Percentiles rank a stretch among this genome's conserved stretches.
Conservation (phyloP, 2,888 invertebrate genomes). For the Eutolmus rufibarbis region DNA sequence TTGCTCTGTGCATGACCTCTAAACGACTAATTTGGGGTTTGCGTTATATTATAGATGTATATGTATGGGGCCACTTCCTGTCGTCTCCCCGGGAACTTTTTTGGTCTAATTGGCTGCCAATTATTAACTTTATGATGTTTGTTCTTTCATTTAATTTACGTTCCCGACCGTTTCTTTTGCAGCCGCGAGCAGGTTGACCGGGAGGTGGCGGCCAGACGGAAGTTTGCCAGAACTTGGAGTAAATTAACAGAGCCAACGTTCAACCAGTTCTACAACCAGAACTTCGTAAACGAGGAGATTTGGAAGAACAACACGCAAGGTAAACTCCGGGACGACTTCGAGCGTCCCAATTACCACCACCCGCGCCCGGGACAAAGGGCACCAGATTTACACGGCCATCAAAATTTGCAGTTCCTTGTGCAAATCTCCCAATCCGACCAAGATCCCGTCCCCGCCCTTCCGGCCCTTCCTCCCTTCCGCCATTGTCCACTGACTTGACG, state of each 20-base stretch:
- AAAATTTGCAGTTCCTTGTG: slow-evolving; percentile 3
- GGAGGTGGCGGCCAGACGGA: slow-evolving; percentile 56
- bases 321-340: neutral
- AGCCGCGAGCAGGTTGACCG: slow-evolving; percentile 63
- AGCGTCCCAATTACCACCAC: neutral
- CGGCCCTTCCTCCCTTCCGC: neutral
- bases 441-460: neutral
- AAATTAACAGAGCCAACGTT: slow-evolving; percentile 51
- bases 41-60: neutral
- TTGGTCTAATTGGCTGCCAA: neutral
- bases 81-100: neutral
- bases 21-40: neutral
- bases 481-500: neutral
- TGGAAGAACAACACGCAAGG: slow-evolving; percentile 20
- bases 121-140: neutral
- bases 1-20: too few species aligned
- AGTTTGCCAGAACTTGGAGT: slow-evolving; percentile 56
- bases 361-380: neutral
- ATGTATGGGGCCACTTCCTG: neutral
- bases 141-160: neutral
- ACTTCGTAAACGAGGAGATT: slow-evolving; percentile 52
- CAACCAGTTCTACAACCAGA: slow-evolving; percentile 57
- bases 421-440: neutral
- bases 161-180: neutral
- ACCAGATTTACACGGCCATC: slow-evolving; percentile 19